These are phyloP conservation scores for Apeltes quadracus DNA, from an alignment of 2,113 vertebrate species.

Conservation along the genomic window DNA sequence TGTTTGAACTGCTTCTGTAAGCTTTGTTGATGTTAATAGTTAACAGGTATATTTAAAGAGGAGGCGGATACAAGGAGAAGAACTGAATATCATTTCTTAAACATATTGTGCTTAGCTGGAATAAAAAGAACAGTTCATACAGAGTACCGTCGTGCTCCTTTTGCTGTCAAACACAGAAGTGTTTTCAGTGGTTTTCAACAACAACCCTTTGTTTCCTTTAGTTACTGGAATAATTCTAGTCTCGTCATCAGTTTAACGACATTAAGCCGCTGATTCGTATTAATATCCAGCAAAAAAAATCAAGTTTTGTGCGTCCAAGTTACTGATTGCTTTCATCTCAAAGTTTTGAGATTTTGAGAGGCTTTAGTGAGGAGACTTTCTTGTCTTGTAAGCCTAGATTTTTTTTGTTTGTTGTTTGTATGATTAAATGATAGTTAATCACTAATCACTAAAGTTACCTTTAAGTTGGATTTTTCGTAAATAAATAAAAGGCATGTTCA, in stretches of 20 bases:
- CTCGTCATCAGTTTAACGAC: neutral
- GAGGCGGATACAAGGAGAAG: too few species aligned
- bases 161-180: neutral
- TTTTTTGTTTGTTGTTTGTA: neutral
- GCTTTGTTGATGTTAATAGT: neutral
- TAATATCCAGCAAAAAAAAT: neutral
- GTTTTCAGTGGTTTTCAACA: constrained; percentile 2
- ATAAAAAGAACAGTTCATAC: neutral
- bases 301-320: neutral
- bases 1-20: neutral
- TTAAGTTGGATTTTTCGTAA: neutral
- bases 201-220: neutral
- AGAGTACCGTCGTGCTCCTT: neutral
- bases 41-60: neutral
- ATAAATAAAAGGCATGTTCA: neutral
- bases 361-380: neutral
- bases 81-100: too few species aligned
- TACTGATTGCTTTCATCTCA: neutral
- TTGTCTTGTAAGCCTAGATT: neutral
- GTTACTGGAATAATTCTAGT: neutral
- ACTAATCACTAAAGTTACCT: neutral
- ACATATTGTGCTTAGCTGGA: neutral
- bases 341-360: neutral
- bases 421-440: neutral
- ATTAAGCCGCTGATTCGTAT: constrained; percentile 1